Evolutionary conservation across 2,888 invertebrate genomes (phyloP).

Genomic region (Nudaria mundana): DNA sequence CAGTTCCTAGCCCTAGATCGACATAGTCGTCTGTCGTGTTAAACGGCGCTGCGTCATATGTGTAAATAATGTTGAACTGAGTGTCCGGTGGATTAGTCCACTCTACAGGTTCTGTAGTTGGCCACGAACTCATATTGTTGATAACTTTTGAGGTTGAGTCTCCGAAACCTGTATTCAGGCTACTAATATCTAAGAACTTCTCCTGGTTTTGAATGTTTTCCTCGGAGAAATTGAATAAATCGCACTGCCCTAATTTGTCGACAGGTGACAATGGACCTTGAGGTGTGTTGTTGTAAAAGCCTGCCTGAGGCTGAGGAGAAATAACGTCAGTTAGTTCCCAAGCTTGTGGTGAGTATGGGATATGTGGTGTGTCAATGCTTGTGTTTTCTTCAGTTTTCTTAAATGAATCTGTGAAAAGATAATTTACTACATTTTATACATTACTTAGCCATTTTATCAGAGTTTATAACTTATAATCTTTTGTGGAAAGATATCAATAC

Average conservation of each 20-base stretch:
- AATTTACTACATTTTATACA: too few relatives aligned
- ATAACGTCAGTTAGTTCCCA: slow-evolving; percentile 66
- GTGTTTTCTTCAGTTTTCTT: slow-evolving; percentile 61
- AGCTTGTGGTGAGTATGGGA: slow-evolving; percentile 67
- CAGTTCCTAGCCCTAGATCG: slow-evolving; percentile 59
- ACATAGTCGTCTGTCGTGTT: slow-evolving; percentile 67
- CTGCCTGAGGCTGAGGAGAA: slow-evolving; percentile 55
- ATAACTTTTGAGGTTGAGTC: slow-evolving; percentile 54
- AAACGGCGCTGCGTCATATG: slow-evolving; percentile 61
- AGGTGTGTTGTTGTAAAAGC: slow-evolving; percentile 52
- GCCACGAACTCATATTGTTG: slow-evolving; percentile 49
- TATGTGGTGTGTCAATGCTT: slow-evolving; percentile 69
- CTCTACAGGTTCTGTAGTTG: slow-evolving; percentile 38
- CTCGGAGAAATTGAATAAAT: slow-evolving; percentile 38
- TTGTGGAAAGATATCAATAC: too few relatives aligned
- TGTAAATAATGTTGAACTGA: slow-evolving; percentile 49
- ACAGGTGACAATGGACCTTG: slow-evolving; percentile 56
- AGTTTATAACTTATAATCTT: too few relatives aligned
- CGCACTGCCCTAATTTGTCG: slow-evolving; percentile 46
- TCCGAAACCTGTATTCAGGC: slow-evolving; percentile 65
- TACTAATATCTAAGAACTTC: slow-evolving; percentile 60
- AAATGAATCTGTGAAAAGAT: slow-evolving; percentile 52
- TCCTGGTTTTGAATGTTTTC: slow-evolving; percentile 49
- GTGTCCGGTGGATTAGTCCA: slow-evolving; percentile 49
- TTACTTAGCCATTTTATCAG: too few relatives aligned